Conservation (phyloP, 2,797 vertebrate species). For the Eurystomus glaucurus region DNA sequence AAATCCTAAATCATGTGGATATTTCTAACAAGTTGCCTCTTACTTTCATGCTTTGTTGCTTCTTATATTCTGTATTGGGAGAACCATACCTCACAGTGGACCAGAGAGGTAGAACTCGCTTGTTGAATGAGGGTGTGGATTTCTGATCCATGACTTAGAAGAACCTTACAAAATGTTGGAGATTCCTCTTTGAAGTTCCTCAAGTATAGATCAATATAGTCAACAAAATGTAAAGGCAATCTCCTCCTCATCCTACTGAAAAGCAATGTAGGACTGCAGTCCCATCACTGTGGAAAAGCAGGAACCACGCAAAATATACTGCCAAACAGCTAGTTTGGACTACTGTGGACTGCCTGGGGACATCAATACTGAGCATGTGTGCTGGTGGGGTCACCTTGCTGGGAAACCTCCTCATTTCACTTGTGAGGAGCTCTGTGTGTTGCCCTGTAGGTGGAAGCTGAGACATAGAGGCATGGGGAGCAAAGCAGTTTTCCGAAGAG, state of each 20-base stretch:
- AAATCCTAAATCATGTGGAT: not conserved
- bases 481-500: not conserved
- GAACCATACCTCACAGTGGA: not conserved
- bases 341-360: not conserved
- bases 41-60: not conserved
- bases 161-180: not conserved
- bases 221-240: not conserved
- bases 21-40: not conserved
- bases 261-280: not conserved
- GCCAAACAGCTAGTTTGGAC: not conserved
- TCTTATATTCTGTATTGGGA: not conserved
- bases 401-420: not conserved
- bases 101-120: not conserved
- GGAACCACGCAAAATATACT: not conserved
- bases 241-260: not conserved
- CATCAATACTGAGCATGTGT: not conserved
- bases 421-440: fast-evolving
- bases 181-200: not conserved
- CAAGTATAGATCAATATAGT: not conserved
- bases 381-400: not conserved
- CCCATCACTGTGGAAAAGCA: not conserved
- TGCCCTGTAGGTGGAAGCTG: not conserved
- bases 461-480: not conserved
- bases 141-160: not conserved
- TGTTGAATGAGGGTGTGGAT: not conserved